These are phyloP conservation scores for Chinchilla lanigera DNA, from an alignment of 2,113 vertebrate species.

Conservation along the genomic window DNA sequence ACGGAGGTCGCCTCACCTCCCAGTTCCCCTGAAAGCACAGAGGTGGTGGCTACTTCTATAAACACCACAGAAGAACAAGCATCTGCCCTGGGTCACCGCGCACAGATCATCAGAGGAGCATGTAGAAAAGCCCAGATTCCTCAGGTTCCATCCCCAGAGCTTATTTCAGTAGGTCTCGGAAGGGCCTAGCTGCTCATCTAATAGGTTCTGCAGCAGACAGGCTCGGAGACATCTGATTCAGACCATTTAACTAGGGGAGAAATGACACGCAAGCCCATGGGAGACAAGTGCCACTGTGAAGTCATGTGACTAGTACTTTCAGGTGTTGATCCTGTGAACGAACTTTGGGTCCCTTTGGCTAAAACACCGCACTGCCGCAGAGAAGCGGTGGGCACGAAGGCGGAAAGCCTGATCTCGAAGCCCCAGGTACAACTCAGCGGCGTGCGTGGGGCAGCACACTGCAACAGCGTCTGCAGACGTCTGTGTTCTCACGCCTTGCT, in stretches of 20 bases:
- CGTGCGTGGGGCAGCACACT: accelerated
- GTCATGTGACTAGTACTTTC: neutral
- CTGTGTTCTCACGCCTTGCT: slow-evolving; percentile 56
- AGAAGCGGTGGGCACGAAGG: neutral
- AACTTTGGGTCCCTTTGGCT: neutral
- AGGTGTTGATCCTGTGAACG: neutral
- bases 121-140: neutral
- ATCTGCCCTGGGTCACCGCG: neutral
- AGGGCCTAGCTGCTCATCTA: neutral
- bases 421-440: neutral
- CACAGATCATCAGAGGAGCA: neutral
- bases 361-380: neutral
- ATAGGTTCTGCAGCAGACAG: neutral
- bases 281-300: neutral
- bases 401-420: neutral
- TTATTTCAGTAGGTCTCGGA: neutral
- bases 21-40: neutral
- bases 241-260: neutral
- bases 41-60: neutral
- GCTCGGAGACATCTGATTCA: neutral
- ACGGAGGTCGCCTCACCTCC: neutral
- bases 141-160: neutral
- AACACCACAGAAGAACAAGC: neutral
- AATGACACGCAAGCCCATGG: neutral
- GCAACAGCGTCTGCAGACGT: neutral